These are phyloP conservation scores for Sinodicranocentrus sp. DNA, from an alignment of 2,888 invertebrate species.

Conservation along the genomic window DNA sequence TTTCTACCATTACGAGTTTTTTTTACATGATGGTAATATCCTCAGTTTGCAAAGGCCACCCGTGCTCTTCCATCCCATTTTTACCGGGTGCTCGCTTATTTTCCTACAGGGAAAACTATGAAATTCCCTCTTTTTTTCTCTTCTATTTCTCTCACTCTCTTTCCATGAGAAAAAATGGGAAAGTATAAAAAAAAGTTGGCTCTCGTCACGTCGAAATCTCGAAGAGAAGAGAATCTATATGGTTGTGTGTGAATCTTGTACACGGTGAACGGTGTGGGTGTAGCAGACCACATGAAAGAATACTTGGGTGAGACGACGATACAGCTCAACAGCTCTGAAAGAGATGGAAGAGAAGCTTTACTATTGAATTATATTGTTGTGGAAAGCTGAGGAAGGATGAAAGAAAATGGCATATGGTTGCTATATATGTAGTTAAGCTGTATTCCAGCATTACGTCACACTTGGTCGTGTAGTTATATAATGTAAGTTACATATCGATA, in stretches of 20 bases:
- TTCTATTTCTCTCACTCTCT: slow-evolving; percentile 2
- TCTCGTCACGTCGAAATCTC: slow-evolving; percentile 27
- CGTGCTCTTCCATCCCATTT: slow-evolving; percentile 21
- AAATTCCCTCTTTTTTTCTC: slow-evolving; percentile 31
- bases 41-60: slow-evolving; percentile 45
- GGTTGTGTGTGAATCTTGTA: background rate
- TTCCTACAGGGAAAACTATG: slow-evolving; percentile 33
- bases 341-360: slow-evolving; percentile 1
- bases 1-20: slow-evolving; percentile 10
- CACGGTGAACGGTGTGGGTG: too few species aligned
- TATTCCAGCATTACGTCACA: background rate
- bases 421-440: background rate
- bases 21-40: slow-evolving; percentile 21
- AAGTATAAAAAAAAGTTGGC: slow-evolving; percentile 38
- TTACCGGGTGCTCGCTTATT: slow-evolving; percentile 22
- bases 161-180: slow-evolving; percentile 17
- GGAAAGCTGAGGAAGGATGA: slow-evolving; percentile 24
- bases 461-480: background rate
- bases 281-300: background rate
- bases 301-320: background rate
- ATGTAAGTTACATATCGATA: too few species aligned
- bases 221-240: background rate
- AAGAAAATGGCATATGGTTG: slow-evolving; percentile 26
- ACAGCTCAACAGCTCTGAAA: slow-evolving; percentile 29
- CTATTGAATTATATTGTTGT: slow-evolving; percentile 55